phyloP scores from a whole-genome alignment of 1,140 invertebrate genomes.

The Drosophila ercepeae region DNA sequence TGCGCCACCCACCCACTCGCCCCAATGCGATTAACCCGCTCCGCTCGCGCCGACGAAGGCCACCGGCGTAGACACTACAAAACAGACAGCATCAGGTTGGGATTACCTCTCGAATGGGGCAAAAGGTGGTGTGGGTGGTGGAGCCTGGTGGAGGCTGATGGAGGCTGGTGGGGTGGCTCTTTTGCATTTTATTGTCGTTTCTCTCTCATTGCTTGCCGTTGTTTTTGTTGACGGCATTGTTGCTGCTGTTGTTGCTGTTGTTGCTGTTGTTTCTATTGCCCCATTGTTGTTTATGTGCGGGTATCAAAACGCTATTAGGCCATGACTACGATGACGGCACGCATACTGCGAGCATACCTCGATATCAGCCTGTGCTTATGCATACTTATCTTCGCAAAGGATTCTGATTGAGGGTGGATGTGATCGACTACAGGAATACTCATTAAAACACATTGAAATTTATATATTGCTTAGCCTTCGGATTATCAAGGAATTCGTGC shows the following conservation, averaged over 20 bases:
- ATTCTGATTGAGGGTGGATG: background rate
- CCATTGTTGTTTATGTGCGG: slow-evolving; percentile 78
- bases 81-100: slow-evolving; percentile 76
- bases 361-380: slow-evolving; percentile 61
- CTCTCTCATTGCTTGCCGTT: slow-evolving; percentile 14
- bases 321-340: slow-evolving; percentile 68
- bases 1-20: slow-evolving; percentile 7
- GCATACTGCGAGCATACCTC: slow-evolving; percentile 44
- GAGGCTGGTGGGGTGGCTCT: slow-evolving; percentile 38
- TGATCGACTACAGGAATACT: slow-evolving; percentile 13
- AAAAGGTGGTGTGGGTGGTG: background rate
- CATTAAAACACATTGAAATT: background rate
- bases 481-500: too few species aligned
- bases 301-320: slow-evolving; percentile 80
- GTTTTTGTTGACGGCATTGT: slow-evolving; percentile 29
- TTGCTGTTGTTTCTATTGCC: slow-evolving; percentile 39
- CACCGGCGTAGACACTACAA: slow-evolving; percentile 62
- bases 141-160: background rate
- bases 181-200: slow-evolving; percentile 78
- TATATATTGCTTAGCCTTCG: too few species aligned
- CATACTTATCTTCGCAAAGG: slow-evolving; percentile 38
- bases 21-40: slow-evolving; percentile 62
- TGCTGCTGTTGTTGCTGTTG: background rate
- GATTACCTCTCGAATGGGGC: slow-evolving; percentile 54
- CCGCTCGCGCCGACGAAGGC: slow-evolving; percentile 25